Conservation (phyloP, 1,140 invertebrate genomes). For the Zaprionus nigranus region DNA sequence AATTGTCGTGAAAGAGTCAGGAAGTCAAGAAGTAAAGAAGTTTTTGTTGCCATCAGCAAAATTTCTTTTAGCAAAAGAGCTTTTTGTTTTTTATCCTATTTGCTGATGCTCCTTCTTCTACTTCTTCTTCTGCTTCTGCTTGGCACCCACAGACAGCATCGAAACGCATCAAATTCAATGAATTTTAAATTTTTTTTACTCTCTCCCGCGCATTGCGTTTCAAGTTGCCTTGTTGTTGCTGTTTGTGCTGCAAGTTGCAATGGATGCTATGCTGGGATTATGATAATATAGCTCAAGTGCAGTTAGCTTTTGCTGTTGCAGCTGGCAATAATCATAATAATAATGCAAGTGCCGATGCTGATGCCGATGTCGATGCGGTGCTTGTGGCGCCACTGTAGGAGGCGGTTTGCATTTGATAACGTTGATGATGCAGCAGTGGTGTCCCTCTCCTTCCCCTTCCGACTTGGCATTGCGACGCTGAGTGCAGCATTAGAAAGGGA, state of each 20-base stretch:
- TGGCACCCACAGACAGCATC: conserved; percentile 43
- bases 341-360: conserved; percentile 53
- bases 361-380: conserved; percentile 17
- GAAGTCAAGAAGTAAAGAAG: not conserved
- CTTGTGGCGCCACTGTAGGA: conserved; percentile 7
- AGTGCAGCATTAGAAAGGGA: conserved; percentile 6
- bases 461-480: not conserved
- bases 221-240: conserved; percentile 20
- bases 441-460: not conserved
- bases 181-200: conserved; percentile 67
- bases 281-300: conserved; percentile 77
- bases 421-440: conserved; percentile 44
- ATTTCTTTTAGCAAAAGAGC: conserved; percentile 21
- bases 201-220: not conserved
- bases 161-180: conserved; percentile 67
- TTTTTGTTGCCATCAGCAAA: conserved; percentile 27
- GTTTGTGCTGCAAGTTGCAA: conserved; percentile 41
- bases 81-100: conserved; percentile 3
- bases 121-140: not conserved
- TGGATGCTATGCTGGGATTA: conserved; percentile 65
- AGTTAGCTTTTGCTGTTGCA: conserved; percentile 65
- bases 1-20: conserved; percentile 12
- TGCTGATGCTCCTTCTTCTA: not conserved
- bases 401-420: conserved; percentile 46
- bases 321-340: conserved; percentile 74